phyloP scores from a whole-genome alignment of 2,113 vertebrate genomes.

The Rhegmatorhina hoffmannsi region DNA sequence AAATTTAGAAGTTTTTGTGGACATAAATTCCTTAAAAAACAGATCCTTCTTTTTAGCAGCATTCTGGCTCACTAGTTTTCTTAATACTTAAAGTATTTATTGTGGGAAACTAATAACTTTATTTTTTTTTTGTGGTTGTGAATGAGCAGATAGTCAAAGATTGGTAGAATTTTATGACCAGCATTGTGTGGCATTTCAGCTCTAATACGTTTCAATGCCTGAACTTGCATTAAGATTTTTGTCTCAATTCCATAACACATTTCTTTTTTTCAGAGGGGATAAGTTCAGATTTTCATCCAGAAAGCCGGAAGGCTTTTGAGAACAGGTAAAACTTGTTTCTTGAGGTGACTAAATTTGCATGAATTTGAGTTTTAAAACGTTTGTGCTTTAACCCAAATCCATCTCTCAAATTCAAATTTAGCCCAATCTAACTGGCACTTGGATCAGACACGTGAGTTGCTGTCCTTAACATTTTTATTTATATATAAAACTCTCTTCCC shows the following conservation, averaged over 20 bases:
- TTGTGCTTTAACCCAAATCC: neutral
- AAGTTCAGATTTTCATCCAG: neutral
- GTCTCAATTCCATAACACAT: neutral
- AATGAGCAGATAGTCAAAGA: neutral
- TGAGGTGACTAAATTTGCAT: neutral
- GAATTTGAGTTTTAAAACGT: neutral
- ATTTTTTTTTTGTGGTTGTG: neutral
- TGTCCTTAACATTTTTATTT: neutral
- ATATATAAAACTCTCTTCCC: neutral
- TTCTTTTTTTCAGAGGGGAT: neutral
- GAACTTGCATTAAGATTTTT: neutral
- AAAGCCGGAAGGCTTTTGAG: neutral
- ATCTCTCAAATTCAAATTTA: neutral
- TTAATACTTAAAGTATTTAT: neutral
- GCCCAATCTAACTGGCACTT: neutral
- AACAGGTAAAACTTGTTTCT: slow-evolving; percentile 31
- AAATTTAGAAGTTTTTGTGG: neutral
- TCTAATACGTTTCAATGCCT: neutral
- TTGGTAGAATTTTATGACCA: neutral
- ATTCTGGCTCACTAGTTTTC: neutral
- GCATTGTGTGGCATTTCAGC: neutral
- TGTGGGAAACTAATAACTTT: neutral
- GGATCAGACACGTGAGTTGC: neutral
- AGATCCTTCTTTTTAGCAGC: neutral
- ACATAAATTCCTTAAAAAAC: neutral